phyloP scores from a whole-genome alignment of 2,113 vertebrate species.

The Myrmecobius fasciatus region DNA sequence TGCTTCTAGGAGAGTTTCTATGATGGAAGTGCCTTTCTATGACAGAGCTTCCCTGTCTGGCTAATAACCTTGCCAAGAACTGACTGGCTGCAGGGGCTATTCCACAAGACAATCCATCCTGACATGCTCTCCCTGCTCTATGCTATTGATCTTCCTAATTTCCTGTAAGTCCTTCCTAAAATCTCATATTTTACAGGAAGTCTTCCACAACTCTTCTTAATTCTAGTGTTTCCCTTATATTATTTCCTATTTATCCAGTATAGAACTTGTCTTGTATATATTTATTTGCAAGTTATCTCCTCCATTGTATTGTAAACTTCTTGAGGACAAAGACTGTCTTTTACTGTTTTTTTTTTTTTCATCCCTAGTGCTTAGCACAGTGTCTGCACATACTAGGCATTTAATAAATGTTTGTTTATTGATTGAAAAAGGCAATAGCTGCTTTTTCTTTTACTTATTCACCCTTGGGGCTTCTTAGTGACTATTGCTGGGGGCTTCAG shows the following conservation, averaged over 20 bases:
- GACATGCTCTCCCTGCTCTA: background rate
- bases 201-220: background rate
- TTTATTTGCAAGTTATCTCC: background rate
- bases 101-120: background rate
- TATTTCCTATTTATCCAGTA: background rate
- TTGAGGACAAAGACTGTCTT: no score
- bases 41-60: background rate
- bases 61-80: background rate
- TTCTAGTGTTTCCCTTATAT: background rate
- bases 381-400: no score
- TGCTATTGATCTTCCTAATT: background rate
- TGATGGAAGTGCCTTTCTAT: background rate
- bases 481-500: no score
- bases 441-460: no score
- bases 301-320: no score
- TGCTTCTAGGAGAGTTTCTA: background rate
- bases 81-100: background rate
- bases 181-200: background rate
- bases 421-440: no score
- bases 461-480: no score
- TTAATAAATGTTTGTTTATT: no score
- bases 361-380: no score
- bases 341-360: no score
- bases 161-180: background rate
- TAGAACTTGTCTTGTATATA: background rate